Conservation (phyloP, 2,113 vertebrate genomes). For the Callorhinus ursinus region DNA sequence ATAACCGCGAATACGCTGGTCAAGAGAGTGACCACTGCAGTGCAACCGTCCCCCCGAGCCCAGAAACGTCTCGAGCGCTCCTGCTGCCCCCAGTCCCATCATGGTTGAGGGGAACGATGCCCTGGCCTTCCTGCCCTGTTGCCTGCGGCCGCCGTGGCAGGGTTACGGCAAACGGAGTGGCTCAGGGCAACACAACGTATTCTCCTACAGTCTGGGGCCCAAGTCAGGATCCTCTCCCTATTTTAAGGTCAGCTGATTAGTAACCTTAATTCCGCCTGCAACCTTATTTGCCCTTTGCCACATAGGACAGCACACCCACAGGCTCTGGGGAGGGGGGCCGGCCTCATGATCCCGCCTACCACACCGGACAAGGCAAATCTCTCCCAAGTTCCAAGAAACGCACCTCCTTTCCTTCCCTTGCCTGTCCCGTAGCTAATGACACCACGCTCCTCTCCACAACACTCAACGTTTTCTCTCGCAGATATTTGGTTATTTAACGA, state of each 20-base stretch:
- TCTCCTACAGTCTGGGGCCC: too few relatives aligned
- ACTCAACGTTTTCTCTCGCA: background rate
- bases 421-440: background rate
- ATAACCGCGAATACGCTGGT: too few relatives aligned
- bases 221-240: too few relatives aligned
- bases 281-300: background rate
- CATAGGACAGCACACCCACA: fast-evolving
- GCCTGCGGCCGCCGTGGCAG: too few relatives aligned
- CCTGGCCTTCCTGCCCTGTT: too few relatives aligned
- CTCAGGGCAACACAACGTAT: too few relatives aligned
- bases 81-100: fast-evolving
- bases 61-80: background rate
- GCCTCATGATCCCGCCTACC: background rate
- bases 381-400: background rate
- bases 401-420: too few relatives aligned
- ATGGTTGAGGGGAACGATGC: too few relatives aligned
- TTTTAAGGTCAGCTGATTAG: too few relatives aligned
- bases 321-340: background rate
- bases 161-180: too few relatives aligned
- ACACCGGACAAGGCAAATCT: fast-evolving
- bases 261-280: background rate
- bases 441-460: background rate
- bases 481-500: background rate
- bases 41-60: too few relatives aligned
- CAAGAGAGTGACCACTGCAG: background rate